Conservation (phyloP, 2,888 invertebrate species). For the Orthosia gracilis region DNA sequence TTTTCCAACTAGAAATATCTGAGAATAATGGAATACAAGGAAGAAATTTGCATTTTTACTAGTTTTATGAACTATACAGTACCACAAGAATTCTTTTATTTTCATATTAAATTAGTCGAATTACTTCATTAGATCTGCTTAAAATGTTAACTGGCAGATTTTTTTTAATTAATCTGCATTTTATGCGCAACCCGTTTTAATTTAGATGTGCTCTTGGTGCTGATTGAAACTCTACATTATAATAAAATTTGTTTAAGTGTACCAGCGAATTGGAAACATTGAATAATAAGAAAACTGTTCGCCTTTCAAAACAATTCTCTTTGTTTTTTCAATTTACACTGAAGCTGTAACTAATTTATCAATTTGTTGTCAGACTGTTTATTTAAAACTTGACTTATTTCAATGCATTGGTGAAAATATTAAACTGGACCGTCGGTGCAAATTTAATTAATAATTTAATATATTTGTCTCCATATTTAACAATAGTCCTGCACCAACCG, state of each 20-base stretch:
- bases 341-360: conserved; percentile 31
- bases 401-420: conserved; percentile 31
- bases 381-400: conserved; percentile 35
- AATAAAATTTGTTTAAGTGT: conserved; percentile 24
- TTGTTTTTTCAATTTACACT: conserved; percentile 31
- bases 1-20: conserved; percentile 16
- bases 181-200: conserved; percentile 64
- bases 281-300: conserved; percentile 18
- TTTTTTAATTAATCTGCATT: conserved; percentile 73
- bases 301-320: neutral
- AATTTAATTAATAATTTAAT: conserved; percentile 43
- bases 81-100: conserved; percentile 42
- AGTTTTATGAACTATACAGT: conserved; percentile 10
- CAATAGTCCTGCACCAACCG: too few relatives aligned
- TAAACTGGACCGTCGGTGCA: conserved; percentile 15
- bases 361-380: conserved; percentile 34
- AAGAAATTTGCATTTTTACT: neutral
- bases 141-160: conserved; percentile 70
- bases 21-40: neutral
- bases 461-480: too few relatives aligned
- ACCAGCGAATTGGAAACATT: conserved; percentile 41
- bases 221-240: conserved; percentile 44
- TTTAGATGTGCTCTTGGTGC: conserved; percentile 74
- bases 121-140: conserved; percentile 68
- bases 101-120: conserved; percentile 56